Conservation (phyloP, 1,140 invertebrate species). For the Mizuhopecten yessoensis region DNA sequence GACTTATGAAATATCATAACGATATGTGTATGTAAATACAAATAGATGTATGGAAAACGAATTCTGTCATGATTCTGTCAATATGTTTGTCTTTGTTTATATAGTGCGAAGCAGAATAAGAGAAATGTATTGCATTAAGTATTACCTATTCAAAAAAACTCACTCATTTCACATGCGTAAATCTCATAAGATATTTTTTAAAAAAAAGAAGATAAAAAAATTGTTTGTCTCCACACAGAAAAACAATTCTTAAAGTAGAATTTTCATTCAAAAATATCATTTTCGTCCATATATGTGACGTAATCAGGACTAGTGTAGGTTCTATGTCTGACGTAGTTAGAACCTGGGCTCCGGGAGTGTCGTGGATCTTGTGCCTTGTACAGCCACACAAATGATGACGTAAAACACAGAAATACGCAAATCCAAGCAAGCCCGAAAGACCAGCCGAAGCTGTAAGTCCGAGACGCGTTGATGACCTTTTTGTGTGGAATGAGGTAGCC, state of each 20-base stretch:
- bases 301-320: constrained; percentile 47
- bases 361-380: constrained; percentile 72
- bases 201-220: not conserved
- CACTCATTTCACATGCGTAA: not conserved
- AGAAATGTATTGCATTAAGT: constrained; percentile 40
- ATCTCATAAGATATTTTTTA: not conserved
- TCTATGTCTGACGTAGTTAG: constrained; percentile 55
- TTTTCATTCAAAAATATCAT: constrained; percentile 43
- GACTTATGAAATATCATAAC: too few species aligned
- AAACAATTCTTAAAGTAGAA: not conserved
- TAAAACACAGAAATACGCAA: constrained; percentile 76
- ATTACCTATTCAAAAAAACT: not conserved
- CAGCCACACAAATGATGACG: constrained; percentile 75
- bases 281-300: constrained; percentile 52
- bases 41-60: too few species aligned
- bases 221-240: constrained; percentile 39
- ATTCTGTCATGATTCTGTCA: not conserved
- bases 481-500: constrained; percentile 72
- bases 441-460: constrained; percentile 75
- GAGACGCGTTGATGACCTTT: constrained; percentile 67
- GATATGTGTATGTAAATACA: not conserved
- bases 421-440: constrained; percentile 79
- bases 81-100: not conserved
- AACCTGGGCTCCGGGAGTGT: constrained; percentile 49
- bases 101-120: constrained; percentile 21